Base-by-base conservation (phyloP, 2,797 vertebrate genomes). In the Lepus townsendii region DNA sequence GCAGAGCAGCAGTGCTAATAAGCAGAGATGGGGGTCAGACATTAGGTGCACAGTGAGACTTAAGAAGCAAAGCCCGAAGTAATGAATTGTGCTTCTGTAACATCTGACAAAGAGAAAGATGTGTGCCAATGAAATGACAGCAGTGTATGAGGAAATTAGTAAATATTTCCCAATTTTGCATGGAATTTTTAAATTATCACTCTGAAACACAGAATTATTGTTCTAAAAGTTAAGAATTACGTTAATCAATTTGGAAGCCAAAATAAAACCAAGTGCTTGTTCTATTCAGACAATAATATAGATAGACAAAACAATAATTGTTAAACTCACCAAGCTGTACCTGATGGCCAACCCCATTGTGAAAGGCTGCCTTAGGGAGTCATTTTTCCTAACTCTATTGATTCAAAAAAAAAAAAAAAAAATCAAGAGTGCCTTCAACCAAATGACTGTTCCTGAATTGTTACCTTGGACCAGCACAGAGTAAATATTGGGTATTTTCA, bases 401-500 rank as follows among this genome's bases (percentile, higher is more conserved):
- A 96, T 93, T 95, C 84, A n/a, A n/a, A n/a, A 94, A 73, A 57
- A 54, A 96, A 89, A 93, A 57, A 96, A 89, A 92, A 66, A 93
- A 68, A 77, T 77, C 35, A 91, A 16, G 68, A 83, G 16, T 65
- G 26, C 84, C 96, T 92, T 95, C 75, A 84, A 94, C 54, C 92
- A 94, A 92, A 93, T 79, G 82, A 94, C 72, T 92, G 30, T 69
- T 83, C 69, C 47, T 10, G 38, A 97, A 94, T 79, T 93, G 92
- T 94, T 94, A 91, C 79, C 60, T 88, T 87, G 93, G 68, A 92
- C 96, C 69, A 96, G 91, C 88, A 88, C 72, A 94, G 54, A 97
- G 83, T 93, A 96, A 97, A 94, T 95, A 97, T 47, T 92, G 93
- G 42, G 69, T 73, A 65, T 95, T 96, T 97, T 96, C 93, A 93